These are phyloP conservation scores for Maniola jurtina DNA, from an alignment of 1,140 invertebrate species.

Conservation along the genomic window DNA sequence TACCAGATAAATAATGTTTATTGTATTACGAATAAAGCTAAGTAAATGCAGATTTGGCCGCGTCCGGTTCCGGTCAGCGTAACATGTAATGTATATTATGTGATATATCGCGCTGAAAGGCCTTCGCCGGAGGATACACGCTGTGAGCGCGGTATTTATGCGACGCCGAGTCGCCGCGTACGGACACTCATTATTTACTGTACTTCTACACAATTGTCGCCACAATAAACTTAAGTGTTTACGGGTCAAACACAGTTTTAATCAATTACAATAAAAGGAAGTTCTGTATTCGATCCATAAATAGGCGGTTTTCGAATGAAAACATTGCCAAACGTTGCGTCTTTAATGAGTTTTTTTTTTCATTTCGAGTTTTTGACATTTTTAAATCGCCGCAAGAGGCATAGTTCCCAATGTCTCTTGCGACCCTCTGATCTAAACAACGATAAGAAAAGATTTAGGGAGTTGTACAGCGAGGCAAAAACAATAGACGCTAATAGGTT, in stretches of 20 bases:
- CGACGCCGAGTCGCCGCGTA: background rate
- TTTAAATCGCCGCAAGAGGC: no score
- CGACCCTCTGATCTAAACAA: no score
- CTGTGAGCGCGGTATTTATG: conserved; percentile 8
- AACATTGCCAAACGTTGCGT: no score
- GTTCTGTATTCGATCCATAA: no score
- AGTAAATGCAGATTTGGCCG: background rate
- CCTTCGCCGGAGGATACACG: background rate
- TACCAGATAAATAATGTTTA: background rate
- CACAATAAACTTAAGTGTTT: no score
- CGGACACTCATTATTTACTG: background rate
- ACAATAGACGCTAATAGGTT: conserved; percentile 1
- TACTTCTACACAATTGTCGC: no score
- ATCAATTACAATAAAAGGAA: no score
- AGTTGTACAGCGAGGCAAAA: background rate
- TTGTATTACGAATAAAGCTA: background rate
- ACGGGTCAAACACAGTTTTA: no score
- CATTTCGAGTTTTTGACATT: no score
- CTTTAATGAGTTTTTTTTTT: no score
- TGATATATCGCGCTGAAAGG: background rate
- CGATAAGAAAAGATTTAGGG: background rate
- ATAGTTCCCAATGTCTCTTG: no score
- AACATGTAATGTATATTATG: background rate
- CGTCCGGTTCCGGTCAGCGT: background rate
- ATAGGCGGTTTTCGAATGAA: no score